Conservation (phyloP, 2,797 vertebrate species). For the Holocentrus rufus region DNA sequence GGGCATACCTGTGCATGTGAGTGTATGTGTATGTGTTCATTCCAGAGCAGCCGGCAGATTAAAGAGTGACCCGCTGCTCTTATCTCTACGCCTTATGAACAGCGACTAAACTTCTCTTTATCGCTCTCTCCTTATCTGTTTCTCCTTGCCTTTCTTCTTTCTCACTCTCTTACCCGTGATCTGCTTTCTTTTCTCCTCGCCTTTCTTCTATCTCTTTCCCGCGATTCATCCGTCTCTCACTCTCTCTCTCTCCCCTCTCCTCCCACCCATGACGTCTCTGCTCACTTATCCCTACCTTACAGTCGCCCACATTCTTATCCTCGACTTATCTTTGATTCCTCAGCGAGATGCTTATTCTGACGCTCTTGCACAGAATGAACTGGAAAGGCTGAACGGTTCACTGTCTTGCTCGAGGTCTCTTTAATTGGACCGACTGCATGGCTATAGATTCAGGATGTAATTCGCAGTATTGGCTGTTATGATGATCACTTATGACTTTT, state of each 20-base stretch:
- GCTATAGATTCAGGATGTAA: neutral
- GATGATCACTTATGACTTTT: no score
- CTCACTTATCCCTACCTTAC: neutral
- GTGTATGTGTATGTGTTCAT: slow-evolving; percentile 31
- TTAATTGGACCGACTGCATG: neutral
- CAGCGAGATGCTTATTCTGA: neutral
- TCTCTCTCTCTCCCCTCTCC: neutral
- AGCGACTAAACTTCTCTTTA: slow-evolving; percentile 37
- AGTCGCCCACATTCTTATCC: neutral
- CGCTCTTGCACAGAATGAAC: neutral
- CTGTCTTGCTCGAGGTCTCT: neutral
- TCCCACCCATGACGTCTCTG: slow-evolving; percentile 10
- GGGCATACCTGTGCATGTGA: neutral
- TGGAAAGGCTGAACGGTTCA: neutral
- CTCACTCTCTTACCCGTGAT: neutral
- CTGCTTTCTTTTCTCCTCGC: slow-evolving; percentile 17
- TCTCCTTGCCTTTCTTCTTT: slow-evolving; percentile 16
- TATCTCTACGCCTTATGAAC: slow-evolving; percentile 48
- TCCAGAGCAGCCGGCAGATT: slow-evolving; percentile 55
- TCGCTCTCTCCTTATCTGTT: slow-evolving; percentile 45
- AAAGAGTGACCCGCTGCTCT: slow-evolving; percentile 55
- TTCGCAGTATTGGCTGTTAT: no score
- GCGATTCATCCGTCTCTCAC: slow-evolving; percentile 4
- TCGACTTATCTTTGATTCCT: neutral
- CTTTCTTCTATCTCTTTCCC: slow-evolving; percentile 11